Base-by-base conservation (phyloP, 2,113 vertebrate genomes). In the Pimephales promelas region DNA sequence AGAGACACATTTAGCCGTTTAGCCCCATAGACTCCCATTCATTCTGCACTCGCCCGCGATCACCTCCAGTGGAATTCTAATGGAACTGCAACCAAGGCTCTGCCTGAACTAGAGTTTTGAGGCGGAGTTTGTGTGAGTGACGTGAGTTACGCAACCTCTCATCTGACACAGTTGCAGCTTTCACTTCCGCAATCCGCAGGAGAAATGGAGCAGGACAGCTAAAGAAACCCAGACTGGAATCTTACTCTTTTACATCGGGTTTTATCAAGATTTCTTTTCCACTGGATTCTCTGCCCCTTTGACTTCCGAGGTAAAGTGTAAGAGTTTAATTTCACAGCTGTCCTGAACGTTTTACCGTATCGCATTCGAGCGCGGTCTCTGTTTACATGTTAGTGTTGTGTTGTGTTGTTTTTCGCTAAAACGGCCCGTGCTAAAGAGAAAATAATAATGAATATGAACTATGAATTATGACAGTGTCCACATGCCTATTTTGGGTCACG, bases 91-190 rank as follows among this genome's bases (percentile, higher is more conserved):
- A n/a, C n/a, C n/a, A n/a, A n/a, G n/a, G n/a, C n/a, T 20, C 26
- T 14, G 31, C 4, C 34, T n/a, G 40, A 24, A 3, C 26, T n/a
- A 7, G 26, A 76, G 49, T 14, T 28, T 40, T 2, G 13, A 43
- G 56, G 76, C 56, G 76, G 76, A 18, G 76, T 28, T 79, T 77
- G 75, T 26, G 54, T 79, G 76, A 62, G 14, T 79, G 76, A 62
- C n/a, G 57, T 11, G n/a, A 14, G 24, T 43, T 79, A 59, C 45
- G 76, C 26, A 61, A 79, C 76, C 28, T 79, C 76, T 79, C 76
- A 79, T 45, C 34, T 79, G 76, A 79, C 76, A 43, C 76, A 43
- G 10, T 0, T 14, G 8, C 13, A 43, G 76, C 56, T 45, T 79
- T 43, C n/a, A 79, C 54, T 79, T 61, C 56, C 31, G 4, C 3